Evolutionary conservation across 30 jellyfish, hydroid and myxozoan genomes (phyloP).

Genomic region (Aurelia aurita): DNA sequence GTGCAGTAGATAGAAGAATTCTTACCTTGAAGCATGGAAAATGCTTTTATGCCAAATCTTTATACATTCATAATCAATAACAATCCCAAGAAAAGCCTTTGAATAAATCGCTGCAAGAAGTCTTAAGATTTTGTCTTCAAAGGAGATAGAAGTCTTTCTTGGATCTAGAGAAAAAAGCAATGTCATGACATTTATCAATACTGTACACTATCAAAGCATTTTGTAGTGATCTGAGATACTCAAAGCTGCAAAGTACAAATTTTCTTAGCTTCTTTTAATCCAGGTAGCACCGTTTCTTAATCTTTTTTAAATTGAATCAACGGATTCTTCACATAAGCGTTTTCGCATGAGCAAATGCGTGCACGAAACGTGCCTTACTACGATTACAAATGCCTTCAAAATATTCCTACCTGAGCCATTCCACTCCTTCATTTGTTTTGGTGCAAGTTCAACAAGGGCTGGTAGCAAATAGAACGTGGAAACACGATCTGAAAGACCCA

Average conservation of each 20-base stretch:
- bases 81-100: slow-evolving; percentile 17
- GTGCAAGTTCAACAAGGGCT: slow-evolving; percentile 10
- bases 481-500: background rate
- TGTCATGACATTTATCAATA: too few species aligned
- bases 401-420: background rate
- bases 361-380: too few species aligned
- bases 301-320: too few species aligned
- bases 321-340: too few species aligned
- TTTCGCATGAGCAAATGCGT: too few species aligned
- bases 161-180: too few species aligned
- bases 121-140: slow-evolving; percentile 1
- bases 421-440: slow-evolving; percentile 1
- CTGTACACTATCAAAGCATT: too few species aligned
- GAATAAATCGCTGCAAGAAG: slow-evolving; percentile 14
- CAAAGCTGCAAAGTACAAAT: too few species aligned
- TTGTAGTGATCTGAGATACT: too few species aligned
- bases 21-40: background rate
- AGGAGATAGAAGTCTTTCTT: background rate
- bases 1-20: background rate
- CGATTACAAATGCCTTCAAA: too few species aligned
- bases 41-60: slow-evolving; percentile 2
- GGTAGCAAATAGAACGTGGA: slow-evolving; percentile 11
- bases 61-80: background rate
- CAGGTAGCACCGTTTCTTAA: too few species aligned
- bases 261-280: too few species aligned